Conservation (phyloP, 2,113 vertebrate species). For the Cyanoderma ruficeps region DNA sequence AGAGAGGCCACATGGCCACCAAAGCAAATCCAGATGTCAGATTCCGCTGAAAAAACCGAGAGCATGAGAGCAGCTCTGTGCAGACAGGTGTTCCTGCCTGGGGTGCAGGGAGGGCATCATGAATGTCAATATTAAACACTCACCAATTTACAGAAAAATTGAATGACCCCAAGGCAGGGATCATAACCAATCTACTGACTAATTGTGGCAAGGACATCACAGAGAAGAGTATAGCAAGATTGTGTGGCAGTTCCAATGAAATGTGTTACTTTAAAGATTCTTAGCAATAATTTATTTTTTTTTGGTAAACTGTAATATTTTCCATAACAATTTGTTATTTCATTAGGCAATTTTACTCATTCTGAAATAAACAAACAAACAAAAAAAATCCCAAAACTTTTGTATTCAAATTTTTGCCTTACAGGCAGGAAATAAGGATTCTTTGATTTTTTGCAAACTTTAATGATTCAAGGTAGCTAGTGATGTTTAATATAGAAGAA, state of each 20-base stretch:
- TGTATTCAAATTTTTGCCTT: not conserved
- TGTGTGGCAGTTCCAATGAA: not conserved
- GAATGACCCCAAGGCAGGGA: not conserved
- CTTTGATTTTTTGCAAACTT: not conserved
- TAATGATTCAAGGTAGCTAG: not conserved
- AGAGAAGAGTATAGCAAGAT: not conserved
- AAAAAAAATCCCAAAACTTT: fast-evolving
- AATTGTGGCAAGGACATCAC: not conserved
- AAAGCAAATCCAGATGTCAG: not conserved
- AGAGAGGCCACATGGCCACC: not conserved
- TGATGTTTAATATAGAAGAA: not conserved
- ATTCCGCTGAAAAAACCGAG: not conserved
- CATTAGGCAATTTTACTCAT: not conserved
- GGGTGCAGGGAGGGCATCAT: not conserved
- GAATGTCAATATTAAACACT: not conserved
- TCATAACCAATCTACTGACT: not conserved
- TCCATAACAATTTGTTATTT: not conserved
- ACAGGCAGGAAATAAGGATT: not conserved
- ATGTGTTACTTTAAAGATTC: not conserved
- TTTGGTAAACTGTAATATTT: not conserved
- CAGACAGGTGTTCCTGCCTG: not conserved
- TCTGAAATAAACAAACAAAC: not conserved
- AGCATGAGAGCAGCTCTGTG: not conserved
- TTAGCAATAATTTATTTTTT: not conserved
- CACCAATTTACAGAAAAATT: not conserved